phyloP scores from a whole-genome alignment of 1,140 invertebrate genomes.

The Agrilus planipennis region DNA sequence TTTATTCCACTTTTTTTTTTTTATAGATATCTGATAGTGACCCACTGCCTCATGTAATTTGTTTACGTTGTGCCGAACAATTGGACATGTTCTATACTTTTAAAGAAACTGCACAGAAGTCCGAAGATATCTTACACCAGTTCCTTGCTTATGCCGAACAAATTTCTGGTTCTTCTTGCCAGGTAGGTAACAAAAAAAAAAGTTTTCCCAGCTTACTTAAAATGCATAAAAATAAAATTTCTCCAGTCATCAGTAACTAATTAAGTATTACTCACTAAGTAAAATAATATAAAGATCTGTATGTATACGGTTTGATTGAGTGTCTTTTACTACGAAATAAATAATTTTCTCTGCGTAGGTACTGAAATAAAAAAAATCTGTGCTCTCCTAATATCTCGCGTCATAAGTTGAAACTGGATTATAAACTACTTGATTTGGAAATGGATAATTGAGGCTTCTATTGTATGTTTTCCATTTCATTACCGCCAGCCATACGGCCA shows the following conservation, averaged over 20 bases:
- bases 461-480: slow-evolving; percentile 12
- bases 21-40: slow-evolving; percentile 44
- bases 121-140: slow-evolving; percentile 43
- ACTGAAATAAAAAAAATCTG: no score
- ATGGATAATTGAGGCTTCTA: slow-evolving; percentile 12
- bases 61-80: slow-evolving; percentile 43
- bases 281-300: no score
- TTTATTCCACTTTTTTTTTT: slow-evolving; percentile 10
- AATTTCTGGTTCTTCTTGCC: slow-evolving; percentile 38
- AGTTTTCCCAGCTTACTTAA: no score
- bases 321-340: no score
- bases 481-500: slow-evolving; percentile 13
- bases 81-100: slow-evolving; percentile 45
- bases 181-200: slow-evolving; percentile 30
- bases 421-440: slow-evolving; percentile 10
- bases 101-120: slow-evolving; percentile 42
- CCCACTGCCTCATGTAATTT: slow-evolving; percentile 44
- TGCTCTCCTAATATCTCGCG: no score
- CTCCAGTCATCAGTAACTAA: no score
- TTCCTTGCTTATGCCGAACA: slow-evolving; percentile 43
- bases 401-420: slow-evolving; percentile 11
- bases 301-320: no score
- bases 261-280: no score
- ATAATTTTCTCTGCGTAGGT: no score
- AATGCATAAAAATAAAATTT: no score